phyloP scores from a whole-genome alignment of 2,113 vertebrate genomes.

The Candoia aspera region DNA sequence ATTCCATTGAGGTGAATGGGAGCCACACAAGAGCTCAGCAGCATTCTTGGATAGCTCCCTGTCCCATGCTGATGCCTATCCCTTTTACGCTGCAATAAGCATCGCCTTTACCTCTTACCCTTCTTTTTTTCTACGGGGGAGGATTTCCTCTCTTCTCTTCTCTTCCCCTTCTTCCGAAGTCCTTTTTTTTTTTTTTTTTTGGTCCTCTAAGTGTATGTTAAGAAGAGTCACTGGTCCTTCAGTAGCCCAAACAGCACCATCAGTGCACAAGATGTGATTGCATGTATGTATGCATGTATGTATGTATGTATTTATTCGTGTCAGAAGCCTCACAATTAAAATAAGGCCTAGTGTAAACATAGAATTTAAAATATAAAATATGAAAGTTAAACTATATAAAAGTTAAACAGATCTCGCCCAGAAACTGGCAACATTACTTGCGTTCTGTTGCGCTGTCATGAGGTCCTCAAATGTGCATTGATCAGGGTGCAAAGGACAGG shows the following conservation, averaged over 20 bases:
- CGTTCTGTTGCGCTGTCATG: no score
- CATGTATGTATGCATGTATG: no score
- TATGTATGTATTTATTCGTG: no score
- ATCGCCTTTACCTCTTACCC: neutral
- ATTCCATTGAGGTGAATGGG: neutral
- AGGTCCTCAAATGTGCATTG: no score
- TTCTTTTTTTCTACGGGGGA: neutral
- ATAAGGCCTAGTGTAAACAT: no score
- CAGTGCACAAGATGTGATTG: neutral
- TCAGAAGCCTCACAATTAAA: no score
- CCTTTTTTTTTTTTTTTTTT: neutral
- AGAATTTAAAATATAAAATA: no score
- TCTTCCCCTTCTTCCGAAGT: neutral
- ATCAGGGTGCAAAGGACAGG: no score
- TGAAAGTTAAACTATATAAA: no score
- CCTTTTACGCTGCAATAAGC: neutral
- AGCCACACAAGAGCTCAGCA: neutral
- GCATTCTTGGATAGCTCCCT: neutral
- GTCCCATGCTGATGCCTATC: neutral
- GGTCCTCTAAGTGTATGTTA: neutral
- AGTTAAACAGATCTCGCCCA: no score
- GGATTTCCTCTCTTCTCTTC: neutral
- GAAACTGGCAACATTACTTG: no score
- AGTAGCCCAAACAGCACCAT: neutral
- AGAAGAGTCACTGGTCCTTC: neutral